Base-by-base conservation (phyloP, 2,797 vertebrate genomes). In the Kryptolebias ocellatus region DNA sequence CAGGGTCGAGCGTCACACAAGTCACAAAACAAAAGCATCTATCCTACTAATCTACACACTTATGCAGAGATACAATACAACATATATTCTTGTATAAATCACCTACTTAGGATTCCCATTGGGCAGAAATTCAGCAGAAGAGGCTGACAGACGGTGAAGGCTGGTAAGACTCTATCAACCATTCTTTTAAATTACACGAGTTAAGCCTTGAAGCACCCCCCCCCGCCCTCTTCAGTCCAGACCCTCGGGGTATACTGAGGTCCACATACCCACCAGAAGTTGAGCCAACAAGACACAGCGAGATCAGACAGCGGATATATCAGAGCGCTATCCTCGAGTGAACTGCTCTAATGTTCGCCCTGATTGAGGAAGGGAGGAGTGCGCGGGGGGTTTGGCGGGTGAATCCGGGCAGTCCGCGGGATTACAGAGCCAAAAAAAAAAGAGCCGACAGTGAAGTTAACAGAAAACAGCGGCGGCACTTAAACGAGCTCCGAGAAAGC, bases 61-160 rank as follows among this genome's bases (percentile, higher is more conserved):
- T 16, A 2, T n/a, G 45, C 31, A 46, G 53, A 51, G 37, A 46
- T 51, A 27, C 64, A 58, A 12, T 7, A 16, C 29, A 17, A 44
- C 45, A 24, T 47, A 59, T 27, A 56, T 53, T 83, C n/a, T 17
- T 52, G 12, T 20, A 17, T 31, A 12, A 53, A 76, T 79, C 78
- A 90, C 87, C 76, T 90, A 87, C 85, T 89, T 76, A 80, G 60
- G 74, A 74, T 67, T 79, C 87, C 81, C 78, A 79, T 46, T 27
- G 87, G 81, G 82, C 87, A 88, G 66, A 87, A 53, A 59, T 76
- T 82, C 68, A 80, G 79, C 76, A 90, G 78, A 34, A 85, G 79
- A 80, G 86, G 82, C 67, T 84, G 86, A 69, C 81, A 89, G 18
- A 87, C 9, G 37, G 74, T 67, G 53, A 87, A 59, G 52, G 75